Evolutionary conservation across 37 sponge, comb jelly and placozoan genomes (phyloP), one percentile per base, ranked within the genome.

Genomic region (Amphimedon queenslandica): DNA sequence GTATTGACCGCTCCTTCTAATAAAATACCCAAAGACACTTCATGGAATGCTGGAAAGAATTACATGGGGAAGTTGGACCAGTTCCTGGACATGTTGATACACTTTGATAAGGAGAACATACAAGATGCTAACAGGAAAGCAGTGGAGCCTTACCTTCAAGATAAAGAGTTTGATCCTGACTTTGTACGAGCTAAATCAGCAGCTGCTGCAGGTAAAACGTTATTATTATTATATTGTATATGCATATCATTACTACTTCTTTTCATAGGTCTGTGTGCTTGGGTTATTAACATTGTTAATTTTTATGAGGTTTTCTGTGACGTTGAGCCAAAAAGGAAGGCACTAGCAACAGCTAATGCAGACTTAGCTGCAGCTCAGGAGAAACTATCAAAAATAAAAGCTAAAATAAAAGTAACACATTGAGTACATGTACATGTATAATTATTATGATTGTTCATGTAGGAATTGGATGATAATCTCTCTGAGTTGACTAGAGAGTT

Each of bases 261-360:
- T 29, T 27, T 51, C 11, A 4, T 42, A 18, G 94, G 98, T 63
- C 74, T 97, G 73, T 97, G 98, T 66, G 73, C 98, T 30, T 97
- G 98, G 98, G 92, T 74, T 8, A 55, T 91, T 70, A 97, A 97
- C 69, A 97, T 94, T 51, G 95, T 97, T 29, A 70, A 40, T 33
- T 97, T 94, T 80, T 97, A 97, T 56, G 57, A 72, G 27, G 95
- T 97, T 38, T 97, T 87, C 85, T 97, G 98, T 88, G 98, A 97
- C 51, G 98, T 97, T 64, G 98, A 97, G 86, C 98, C 98, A 23
- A 97, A 97, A 83, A 82, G 98, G 31, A 79, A 76, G 42, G 98
- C 98, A 33, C 81, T 97, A 16, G 92, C 86, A 31, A 82, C 85
- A 16, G 98, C 98, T 64, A 97, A 97, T 76, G 88, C 92, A 33